Conservation (phyloP, 2,113 vertebrate genomes). For the Sterrhoptilus dennistouni region DNA sequence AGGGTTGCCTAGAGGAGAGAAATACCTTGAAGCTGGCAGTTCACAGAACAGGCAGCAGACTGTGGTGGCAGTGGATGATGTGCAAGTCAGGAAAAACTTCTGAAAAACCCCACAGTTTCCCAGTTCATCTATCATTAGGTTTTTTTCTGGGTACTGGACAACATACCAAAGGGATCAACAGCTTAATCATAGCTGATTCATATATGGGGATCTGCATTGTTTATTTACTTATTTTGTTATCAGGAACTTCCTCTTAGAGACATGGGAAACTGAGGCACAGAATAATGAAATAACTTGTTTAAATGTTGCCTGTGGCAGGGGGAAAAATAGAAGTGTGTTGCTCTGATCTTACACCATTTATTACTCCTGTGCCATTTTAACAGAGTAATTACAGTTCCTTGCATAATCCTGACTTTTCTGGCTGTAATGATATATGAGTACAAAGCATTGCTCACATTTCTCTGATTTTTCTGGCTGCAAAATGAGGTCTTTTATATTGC, state of each 20-base stretch:
- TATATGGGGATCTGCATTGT: neutral
- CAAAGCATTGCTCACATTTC: neutral
- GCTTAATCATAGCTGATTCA: neutral
- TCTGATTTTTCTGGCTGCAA: neutral
- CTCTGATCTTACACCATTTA: neutral
- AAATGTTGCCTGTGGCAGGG: neutral
- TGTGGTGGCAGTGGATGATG: neutral
- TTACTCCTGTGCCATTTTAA: neutral
- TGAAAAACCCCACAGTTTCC: neutral
- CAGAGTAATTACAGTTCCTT: neutral
- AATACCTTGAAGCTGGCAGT: neutral
- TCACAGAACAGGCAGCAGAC: neutral
- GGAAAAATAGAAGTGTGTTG: neutral
- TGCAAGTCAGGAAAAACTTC: neutral
- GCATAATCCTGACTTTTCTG: neutral
- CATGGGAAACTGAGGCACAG: neutral
- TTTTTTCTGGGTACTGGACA: neutral
- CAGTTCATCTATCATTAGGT: neutral
- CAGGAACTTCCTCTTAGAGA: neutral
- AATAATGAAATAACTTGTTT: neutral
- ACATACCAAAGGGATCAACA: slow-evolving; percentile 3
- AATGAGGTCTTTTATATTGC: neutral
- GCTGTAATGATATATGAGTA: neutral
- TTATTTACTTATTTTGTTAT: neutral
- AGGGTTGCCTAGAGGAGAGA: neutral